phyloP scores from a whole-genome alignment of 2,888 invertebrate genomes.

The Pheosia tremula region DNA sequence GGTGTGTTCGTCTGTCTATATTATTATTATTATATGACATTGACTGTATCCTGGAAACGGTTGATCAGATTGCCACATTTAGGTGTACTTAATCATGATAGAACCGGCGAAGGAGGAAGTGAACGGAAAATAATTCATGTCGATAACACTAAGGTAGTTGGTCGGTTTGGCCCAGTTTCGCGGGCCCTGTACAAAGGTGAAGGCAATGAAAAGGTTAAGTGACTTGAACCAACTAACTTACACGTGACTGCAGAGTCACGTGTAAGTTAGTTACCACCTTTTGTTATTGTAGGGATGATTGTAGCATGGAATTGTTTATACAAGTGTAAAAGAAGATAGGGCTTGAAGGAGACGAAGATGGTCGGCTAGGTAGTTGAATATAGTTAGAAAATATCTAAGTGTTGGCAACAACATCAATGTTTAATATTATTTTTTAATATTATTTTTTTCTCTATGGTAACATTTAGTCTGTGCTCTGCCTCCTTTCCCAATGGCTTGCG shows the following conservation, averaged over 20 bases:
- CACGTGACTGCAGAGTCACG: slow-evolving; percentile 7
- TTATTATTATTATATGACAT: background rate
- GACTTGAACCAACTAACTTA: slow-evolving; percentile 13
- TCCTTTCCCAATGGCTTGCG: too few relatives aligned
- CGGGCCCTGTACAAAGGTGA: slow-evolving; percentile 56
- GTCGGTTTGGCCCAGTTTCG: slow-evolving; percentile 53
- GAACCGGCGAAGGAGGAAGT: slow-evolving; percentile 42
- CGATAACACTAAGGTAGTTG: slow-evolving; percentile 41
- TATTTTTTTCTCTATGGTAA: too few relatives aligned
- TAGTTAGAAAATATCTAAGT: too few relatives aligned
- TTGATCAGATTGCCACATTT: slow-evolving; percentile 17
- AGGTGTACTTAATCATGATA: slow-evolving; percentile 21
- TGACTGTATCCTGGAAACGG: background rate
- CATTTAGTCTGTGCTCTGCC: too few relatives aligned
- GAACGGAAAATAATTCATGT: slow-evolving; percentile 30
- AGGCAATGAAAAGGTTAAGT: slow-evolving; percentile 49
- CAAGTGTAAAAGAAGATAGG: too few relatives aligned
- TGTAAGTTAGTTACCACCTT: too few relatives aligned
- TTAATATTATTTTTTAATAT: too few relatives aligned
- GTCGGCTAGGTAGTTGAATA: too few relatives aligned
- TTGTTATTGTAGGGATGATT: background rate
- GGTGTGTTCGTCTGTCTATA: too few relatives aligned
- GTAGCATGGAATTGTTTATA: background rate
- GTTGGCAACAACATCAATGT: too few relatives aligned
- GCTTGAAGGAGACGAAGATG: too few relatives aligned